Evolutionary conservation across 2,797 vertebrate genomes (phyloP), one percentile per base, ranked within the genome.

Genomic region (Parambassis ranga): DNA sequence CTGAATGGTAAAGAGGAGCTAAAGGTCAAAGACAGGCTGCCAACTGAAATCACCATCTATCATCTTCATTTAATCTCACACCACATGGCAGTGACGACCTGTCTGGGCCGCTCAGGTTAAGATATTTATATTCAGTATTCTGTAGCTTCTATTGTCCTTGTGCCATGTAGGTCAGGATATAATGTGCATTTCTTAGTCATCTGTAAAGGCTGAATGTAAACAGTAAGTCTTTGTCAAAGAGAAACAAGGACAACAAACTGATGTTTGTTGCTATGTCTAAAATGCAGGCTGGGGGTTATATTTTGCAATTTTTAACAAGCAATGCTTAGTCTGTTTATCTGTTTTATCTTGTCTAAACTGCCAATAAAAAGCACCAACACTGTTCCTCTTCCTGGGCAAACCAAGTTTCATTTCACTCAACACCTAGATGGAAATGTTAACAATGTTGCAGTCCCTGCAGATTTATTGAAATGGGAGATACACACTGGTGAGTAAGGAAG

Each of bases 1-100:
- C n/a, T 52, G 30, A 53, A 47, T 53, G 38, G 49, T 49, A 64
- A 80, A 64, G 38, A 65, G 20, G 4, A 57, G 28, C 52, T 55
- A 59, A 79, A 66, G 62, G 81, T 85, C 81, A 85, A 71, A 75
- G 58, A 60, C 36, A n/a, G 39, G 42, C 46, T 52, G 58, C 47
- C 42, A 27, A 18, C 41, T 47, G 60, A 64, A 71, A 71, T 73
- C 71, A 63, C 36, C 56, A 74, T 82, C 53, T 10, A 72, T 83
- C 73, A 81, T 74, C 41, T 72, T 78, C 60, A 60, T 58, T 69
- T 72, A 60, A 77, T 62, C 55, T 70, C 57, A 44, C 32, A 46
- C 24, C 52, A 60, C 48, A 73, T 47, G 37, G 27, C 9, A n/a
- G 43, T 53, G 37, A 76, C 51, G 52, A 56, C 55, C 63, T 48